Conservation (phyloP, 1,140 invertebrate genomes). For the Fopius arisanus region DNA sequence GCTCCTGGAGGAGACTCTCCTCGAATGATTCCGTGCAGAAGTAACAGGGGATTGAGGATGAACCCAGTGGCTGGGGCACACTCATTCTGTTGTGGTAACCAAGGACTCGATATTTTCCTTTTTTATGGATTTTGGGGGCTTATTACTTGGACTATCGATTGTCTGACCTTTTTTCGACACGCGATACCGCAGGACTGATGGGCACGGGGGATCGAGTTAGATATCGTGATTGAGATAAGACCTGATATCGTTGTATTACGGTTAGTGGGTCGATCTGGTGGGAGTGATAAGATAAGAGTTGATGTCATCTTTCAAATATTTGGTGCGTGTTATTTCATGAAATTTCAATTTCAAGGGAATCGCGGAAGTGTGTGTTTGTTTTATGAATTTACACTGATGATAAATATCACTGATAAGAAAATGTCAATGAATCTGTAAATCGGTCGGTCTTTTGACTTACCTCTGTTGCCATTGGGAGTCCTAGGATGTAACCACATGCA, state of each 20-base stretch:
- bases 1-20: conserved; percentile 66
- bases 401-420: background rate
- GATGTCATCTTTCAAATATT: background rate
- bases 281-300: conserved; percentile 18
- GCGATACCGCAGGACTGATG: background rate
- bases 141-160: background rate
- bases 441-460: conserved; percentile 63
- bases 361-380: too few relatives aligned
- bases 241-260: background rate
- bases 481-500: conserved; percentile 82
- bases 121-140: background rate
- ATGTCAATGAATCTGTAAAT: conserved; percentile 9
- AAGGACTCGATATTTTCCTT: too few relatives aligned
- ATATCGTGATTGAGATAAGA: background rate
- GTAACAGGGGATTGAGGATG: conserved; percentile 58
- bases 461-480: conserved; percentile 88
- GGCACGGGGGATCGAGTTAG: background rate
- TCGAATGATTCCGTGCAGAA: conserved; percentile 72
- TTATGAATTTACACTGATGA: too few relatives aligned
- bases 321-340: background rate
- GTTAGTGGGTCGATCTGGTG: background rate
- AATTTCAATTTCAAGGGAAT: too few relatives aligned
- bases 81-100: conserved; percentile 12
- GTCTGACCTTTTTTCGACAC: background rate
- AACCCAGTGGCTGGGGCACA: background rate